Evolutionary conservation across 2,113 vertebrate genomes (phyloP).

Genomic region (Cyprinodon brontotheroides): DNA sequence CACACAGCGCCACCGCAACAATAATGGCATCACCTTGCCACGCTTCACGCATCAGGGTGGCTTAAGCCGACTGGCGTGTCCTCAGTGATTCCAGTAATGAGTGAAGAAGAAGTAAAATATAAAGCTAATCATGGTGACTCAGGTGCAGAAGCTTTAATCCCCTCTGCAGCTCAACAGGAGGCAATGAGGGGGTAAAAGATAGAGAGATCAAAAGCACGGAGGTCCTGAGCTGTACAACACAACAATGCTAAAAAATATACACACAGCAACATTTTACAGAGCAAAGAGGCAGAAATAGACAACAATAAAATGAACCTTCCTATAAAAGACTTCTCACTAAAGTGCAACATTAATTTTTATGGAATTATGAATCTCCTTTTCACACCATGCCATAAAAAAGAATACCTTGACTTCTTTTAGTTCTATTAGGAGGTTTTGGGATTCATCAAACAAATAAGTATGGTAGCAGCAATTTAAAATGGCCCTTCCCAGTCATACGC

Average conservation of each 20-base stretch:
- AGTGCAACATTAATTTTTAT: too few species aligned
- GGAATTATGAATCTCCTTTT: too few species aligned
- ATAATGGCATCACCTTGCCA: conserved; percentile 48
- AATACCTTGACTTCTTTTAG: too few species aligned
- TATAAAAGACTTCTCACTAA: too few species aligned
- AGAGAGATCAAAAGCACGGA: conserved; percentile 21
- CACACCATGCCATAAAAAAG: too few species aligned
- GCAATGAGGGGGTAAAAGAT: conserved; percentile 1
- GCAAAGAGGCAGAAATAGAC: not conserved
- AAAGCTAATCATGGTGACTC: conserved; percentile 41
- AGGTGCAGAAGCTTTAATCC: conserved; percentile 31
- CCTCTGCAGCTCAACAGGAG: conserved; percentile 22
- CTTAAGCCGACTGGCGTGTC: conserved; percentile 45
- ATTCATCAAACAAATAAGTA: too few species aligned
- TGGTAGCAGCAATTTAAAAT: too few species aligned
- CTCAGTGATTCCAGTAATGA: conserved; percentile 37
- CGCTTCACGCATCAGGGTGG: conserved; percentile 38
- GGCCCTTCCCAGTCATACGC: too few species aligned
- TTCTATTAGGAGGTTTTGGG: too few species aligned
- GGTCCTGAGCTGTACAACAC: not conserved
- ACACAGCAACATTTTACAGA: not conserved
- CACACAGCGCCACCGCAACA: conserved; percentile 49
- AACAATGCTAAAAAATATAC: not conserved
- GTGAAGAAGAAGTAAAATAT: conserved; percentile 37
- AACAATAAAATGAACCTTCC: not conserved